Evolutionary conservation across 2,888 invertebrate genomes (phyloP).

Genomic region (Hipparchia sbordonii): DNA sequence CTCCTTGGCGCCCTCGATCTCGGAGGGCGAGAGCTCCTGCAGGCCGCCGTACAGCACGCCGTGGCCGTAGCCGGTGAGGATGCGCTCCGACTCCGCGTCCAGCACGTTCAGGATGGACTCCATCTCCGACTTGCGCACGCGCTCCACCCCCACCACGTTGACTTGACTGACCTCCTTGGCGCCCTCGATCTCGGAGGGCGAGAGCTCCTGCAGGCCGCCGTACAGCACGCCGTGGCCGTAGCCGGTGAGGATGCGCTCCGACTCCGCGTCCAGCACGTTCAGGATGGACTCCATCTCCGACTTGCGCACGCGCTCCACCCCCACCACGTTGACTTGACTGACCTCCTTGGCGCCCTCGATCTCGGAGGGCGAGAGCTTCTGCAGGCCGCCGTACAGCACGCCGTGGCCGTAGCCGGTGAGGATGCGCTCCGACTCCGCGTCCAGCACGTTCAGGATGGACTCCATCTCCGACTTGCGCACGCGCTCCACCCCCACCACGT

Average conservation of each 20-base stretch:
- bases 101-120: slow-evolving; percentile 68
- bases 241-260: slow-evolving; percentile 71
- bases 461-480: slow-evolving; percentile 70
- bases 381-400: slow-evolving; percentile 72
- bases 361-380: slow-evolving; percentile 45
- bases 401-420: slow-evolving; percentile 64
- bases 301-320: slow-evolving; percentile 61
- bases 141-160: slow-evolving; percentile 45
- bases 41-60: slow-evolving; percentile 72
- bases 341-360: slow-evolving; percentile 5
- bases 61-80: slow-evolving; percentile 65
- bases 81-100: slow-evolving; percentile 73
- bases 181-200: slow-evolving; percentile 25
- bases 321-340: background rate
- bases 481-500: slow-evolving; percentile 48
- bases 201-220: slow-evolving; percentile 65
- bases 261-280: slow-evolving; percentile 69
- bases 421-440: slow-evolving; percentile 73
- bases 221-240: slow-evolving; percentile 67
- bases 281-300: slow-evolving; percentile 71
- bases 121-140: slow-evolving; percentile 68
- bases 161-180: no score
- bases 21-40: slow-evolving; percentile 49
- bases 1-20: slow-evolving; percentile 19
- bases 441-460: slow-evolving; percentile 67